These are phyloP conservation scores for Amblyornis subalaris DNA, from an alignment of 2,113 vertebrate species.

Conservation along the genomic window DNA sequence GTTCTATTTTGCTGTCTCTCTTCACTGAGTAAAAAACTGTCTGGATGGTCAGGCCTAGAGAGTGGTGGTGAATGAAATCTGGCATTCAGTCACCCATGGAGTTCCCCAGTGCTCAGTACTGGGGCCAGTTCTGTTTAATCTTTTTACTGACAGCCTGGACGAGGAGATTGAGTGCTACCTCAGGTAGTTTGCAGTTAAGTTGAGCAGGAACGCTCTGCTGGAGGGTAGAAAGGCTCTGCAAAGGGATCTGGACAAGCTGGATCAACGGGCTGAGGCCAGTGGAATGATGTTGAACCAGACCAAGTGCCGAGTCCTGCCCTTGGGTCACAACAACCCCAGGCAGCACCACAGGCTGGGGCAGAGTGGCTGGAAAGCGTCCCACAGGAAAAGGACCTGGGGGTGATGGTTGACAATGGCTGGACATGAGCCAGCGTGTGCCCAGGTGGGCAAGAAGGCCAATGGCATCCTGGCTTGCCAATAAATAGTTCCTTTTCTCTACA, in stretches of 20 bases:
- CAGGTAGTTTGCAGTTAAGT: not conserved
- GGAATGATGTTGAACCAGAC: not conserved
- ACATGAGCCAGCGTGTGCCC: not conserved
- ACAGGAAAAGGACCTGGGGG: not conserved
- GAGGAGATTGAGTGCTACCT: not conserved
- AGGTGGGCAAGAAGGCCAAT: not conserved
- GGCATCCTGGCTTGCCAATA: not conserved
- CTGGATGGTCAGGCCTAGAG: no score
- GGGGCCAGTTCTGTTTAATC: not conserved
- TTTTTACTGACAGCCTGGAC: not conserved
- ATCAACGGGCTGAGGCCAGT: fast-evolving
- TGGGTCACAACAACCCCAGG: not conserved
- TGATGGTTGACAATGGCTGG: not conserved
- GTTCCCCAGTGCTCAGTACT: not conserved
- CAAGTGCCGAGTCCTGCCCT: not conserved
- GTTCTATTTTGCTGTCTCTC: not conserved
- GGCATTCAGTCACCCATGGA: fast-evolving
- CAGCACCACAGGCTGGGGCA: not conserved
- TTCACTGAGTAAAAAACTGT: not conserved
- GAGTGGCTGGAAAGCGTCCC: not conserved
- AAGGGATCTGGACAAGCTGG: not conserved
- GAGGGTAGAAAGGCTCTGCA: not conserved
- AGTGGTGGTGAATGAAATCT: not conserved
- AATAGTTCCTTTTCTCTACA: not conserved
- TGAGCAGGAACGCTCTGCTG: fast-evolving